Conservation (phyloP, 2,888 invertebrate species). For the Dorcus parallelipipedus region DNA sequence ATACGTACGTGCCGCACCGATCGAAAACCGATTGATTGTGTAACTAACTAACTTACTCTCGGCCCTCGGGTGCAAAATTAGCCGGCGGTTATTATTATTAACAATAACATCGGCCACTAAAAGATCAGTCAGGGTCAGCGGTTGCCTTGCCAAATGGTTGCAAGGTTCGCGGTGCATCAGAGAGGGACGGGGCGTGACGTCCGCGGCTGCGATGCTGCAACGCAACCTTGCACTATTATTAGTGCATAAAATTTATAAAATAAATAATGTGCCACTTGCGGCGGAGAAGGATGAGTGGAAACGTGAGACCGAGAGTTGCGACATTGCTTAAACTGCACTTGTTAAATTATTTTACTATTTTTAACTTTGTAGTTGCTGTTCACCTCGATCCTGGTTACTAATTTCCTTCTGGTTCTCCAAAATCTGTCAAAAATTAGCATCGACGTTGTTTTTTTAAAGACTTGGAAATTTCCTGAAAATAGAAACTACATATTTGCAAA, state of each 20-base stretch:
- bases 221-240: conserved; percentile 47
- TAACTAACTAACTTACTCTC: too few species aligned
- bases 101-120: conserved; percentile 20
- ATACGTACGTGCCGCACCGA: too few species aligned
- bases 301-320: not conserved
- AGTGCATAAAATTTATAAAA: conserved; percentile 41
- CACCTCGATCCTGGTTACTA: too few species aligned
- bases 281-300: not conserved
- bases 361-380: too few species aligned
- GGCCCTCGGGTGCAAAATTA: not conserved
- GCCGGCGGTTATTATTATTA: conserved; percentile 14
- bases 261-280: conserved; percentile 8
- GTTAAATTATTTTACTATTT: too few species aligned
- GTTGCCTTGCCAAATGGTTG: conserved; percentile 29
- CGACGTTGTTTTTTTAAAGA: too few species aligned
- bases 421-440: too few species aligned
- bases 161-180: conserved; percentile 26
- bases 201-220: conserved; percentile 22
- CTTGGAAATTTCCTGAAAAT: too few species aligned
- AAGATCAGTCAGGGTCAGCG: conserved; percentile 30
- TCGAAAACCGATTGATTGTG: too few species aligned
- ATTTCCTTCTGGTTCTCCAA: too few species aligned
- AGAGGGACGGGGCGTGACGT: conserved; percentile 18
- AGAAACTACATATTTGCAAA: too few species aligned
- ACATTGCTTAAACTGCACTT: too few species aligned